phyloP scores from a whole-genome alignment of 2,113 vertebrate genomes.

The Strix uralensis region DNA sequence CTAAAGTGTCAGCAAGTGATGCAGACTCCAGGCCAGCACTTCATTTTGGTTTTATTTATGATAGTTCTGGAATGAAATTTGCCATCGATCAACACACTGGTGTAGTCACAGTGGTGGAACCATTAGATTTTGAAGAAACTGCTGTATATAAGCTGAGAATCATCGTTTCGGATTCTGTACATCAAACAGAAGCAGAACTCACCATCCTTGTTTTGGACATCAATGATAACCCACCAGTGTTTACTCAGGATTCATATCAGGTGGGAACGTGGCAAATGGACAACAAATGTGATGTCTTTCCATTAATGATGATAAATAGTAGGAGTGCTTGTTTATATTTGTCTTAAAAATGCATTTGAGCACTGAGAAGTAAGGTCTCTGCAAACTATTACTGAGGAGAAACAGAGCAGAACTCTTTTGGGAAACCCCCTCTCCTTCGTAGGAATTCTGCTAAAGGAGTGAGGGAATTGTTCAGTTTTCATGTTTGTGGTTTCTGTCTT shows the following conservation, averaged over 20 bases:
- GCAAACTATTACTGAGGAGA: neutral
- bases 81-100: slow-evolving; percentile 82
- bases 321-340: neutral
- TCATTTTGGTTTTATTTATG: slow-evolving; percentile 80
- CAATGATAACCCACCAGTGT: slow-evolving; percentile 90
- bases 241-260: slow-evolving; percentile 86
- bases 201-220: slow-evolving; percentile 80
- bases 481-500: neutral
- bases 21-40: slow-evolving; percentile 82
- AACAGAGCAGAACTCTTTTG: neutral
- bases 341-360: neutral
- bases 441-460: neutral
- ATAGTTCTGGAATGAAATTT: slow-evolving; percentile 76
- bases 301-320: neutral
- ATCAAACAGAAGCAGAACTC: slow-evolving; percentile 79
- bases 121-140: slow-evolving; percentile 86
- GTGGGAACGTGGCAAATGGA: slow-evolving; percentile 22
- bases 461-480: neutral
- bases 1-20: slow-evolving; percentile 81
- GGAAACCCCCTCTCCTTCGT: neutral
- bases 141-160: slow-evolving; percentile 73
- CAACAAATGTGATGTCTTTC: neutral
- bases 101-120: slow-evolving; percentile 72
- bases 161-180: slow-evolving; percentile 81
- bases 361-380: neutral